phyloP scores from a whole-genome alignment of 1,140 invertebrate genomes.

The Caenorhabditis tropicalis region DNA sequence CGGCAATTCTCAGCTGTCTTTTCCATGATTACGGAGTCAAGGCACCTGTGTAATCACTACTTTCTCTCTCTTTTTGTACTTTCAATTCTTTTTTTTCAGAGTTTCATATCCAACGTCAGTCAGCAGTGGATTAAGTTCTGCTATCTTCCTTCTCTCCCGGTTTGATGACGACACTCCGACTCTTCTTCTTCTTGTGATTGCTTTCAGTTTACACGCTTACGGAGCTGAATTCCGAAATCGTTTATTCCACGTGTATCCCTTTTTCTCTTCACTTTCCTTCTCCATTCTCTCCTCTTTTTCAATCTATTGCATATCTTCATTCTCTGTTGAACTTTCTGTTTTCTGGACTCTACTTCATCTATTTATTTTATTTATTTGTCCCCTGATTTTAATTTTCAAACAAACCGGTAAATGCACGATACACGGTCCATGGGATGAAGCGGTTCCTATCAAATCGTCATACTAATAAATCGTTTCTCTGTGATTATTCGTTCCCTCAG shows the following conservation, averaged over 20 bases:
- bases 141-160: slow-evolving; percentile 90
- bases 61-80: not conserved
- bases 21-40: slow-evolving; percentile 89
- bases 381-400: slow-evolving; percentile 81
- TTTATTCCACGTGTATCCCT: not conserved
- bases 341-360: slow-evolving; percentile 74
- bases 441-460: slow-evolving; percentile 73
- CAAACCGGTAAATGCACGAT: slow-evolving; percentile 88
- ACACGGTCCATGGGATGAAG: slow-evolving; percentile 94
- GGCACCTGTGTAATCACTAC: slow-evolving; percentile 76
- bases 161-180: slow-evolving; percentile 80
- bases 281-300: slow-evolving; percentile 62
- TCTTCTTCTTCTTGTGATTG: slow-evolving; percentile 87
- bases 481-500: too few relatives aligned
- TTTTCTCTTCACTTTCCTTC: slow-evolving; percentile 37
- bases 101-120: slow-evolving; percentile 63
- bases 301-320: slow-evolving; percentile 52
- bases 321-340: slow-evolving; percentile 74
- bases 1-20: slow-evolving; percentile 85
- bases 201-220: slow-evolving; percentile 86
- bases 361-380: slow-evolving; percentile 77
- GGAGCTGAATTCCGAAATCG: slow-evolving; percentile 79
- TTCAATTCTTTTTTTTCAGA: slow-evolving; percentile 57
- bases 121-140: slow-evolving; percentile 64
- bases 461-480: not conserved